Percentiles rank a stretch among this genome's conserved stretches.
These are phyloP conservation scores for Lethenteron reissneri DNA, from an alignment of 2,113 vertebrate genomes.

Conservation along the genomic window DNA sequence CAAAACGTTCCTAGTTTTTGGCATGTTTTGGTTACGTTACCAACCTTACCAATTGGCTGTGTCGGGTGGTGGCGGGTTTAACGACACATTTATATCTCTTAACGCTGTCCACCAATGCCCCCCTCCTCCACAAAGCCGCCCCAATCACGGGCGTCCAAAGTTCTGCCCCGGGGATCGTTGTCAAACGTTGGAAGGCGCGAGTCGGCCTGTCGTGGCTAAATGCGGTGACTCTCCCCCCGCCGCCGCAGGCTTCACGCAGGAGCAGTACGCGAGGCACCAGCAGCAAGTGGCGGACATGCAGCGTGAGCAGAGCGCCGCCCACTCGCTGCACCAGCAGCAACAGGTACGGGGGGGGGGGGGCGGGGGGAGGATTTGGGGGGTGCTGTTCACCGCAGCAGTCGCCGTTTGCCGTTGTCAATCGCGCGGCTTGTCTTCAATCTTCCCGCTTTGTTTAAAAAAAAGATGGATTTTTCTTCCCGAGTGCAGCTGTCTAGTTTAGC, in stretches of 20 bases:
- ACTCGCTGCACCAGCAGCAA: conserved; percentile 48
- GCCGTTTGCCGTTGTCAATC: no score
- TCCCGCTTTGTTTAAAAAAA: no score
- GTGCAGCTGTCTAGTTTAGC: no score
- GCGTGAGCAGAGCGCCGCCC: conserved; percentile 36
- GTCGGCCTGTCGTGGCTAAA: not conserved
- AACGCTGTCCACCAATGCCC: not conserved
- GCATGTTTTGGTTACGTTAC: no score
- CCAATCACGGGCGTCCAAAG: not conserved
- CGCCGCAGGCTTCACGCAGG: conserved; percentile 67
- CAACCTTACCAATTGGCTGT: no score
- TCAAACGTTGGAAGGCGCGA: not conserved
- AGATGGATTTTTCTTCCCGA: no score
- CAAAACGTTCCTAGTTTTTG: no score
- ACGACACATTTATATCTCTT: not conserved
- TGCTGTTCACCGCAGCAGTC: no score
- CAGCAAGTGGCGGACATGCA: conserved; percentile 74
- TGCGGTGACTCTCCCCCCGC: not conserved
- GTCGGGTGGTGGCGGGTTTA: no score
- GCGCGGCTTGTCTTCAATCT: no score
- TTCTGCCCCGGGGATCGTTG: not conserved
- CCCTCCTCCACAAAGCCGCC: not conserved
- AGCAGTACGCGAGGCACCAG: conserved; percentile 65
- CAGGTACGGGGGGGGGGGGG: conserved; percentile 11
- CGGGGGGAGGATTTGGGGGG: no score